phyloP scores from a whole-genome alignment of 2,113 vertebrate species.

The Platysteira castanea region DNA sequence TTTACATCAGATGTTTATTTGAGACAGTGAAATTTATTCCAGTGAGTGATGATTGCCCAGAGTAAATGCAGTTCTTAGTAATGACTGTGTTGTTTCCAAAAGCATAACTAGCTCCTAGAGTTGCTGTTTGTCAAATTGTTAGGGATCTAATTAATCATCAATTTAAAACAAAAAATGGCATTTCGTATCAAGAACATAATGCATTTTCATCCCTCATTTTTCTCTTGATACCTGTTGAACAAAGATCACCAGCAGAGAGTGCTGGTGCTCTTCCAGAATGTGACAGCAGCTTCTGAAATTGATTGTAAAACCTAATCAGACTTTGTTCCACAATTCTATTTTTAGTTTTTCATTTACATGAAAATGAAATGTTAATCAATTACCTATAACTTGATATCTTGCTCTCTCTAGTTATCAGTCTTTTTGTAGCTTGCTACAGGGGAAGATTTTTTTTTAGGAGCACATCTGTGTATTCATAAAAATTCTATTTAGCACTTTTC shows the following conservation, averaged over 20 bases:
- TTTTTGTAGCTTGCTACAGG: neutral
- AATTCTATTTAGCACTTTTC: neutral
- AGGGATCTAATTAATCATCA: neutral
- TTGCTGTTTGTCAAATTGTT: neutral
- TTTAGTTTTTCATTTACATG: neutral
- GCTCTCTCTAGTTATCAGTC: neutral
- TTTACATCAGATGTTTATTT: neutral
- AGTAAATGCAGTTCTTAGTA: neutral
- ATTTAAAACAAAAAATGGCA: neutral
- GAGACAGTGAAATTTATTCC: neutral
- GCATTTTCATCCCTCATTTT: neutral
- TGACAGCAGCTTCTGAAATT: neutral
- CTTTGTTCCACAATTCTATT: neutral
- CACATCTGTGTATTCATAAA: neutral
- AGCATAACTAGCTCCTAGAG: neutral
- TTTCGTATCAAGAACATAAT: neutral
- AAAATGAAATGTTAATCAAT: constrained; percentile 12
- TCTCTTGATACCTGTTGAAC: neutral
- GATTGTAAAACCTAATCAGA: neutral
- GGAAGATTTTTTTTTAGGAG: neutral
- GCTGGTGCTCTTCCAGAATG: constrained; percentile 14
- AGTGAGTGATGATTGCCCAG: neutral
- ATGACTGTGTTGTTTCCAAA: neutral
- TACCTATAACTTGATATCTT: neutral
- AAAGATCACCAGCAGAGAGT: constrained; percentile 47